A percentile compares a stretch with the other conserved stretches of the same genome.
These are phyloP conservation scores for Dreissena polymorpha DNA, from an alignment of 1,140 invertebrate species.

Conservation along the genomic window DNA sequence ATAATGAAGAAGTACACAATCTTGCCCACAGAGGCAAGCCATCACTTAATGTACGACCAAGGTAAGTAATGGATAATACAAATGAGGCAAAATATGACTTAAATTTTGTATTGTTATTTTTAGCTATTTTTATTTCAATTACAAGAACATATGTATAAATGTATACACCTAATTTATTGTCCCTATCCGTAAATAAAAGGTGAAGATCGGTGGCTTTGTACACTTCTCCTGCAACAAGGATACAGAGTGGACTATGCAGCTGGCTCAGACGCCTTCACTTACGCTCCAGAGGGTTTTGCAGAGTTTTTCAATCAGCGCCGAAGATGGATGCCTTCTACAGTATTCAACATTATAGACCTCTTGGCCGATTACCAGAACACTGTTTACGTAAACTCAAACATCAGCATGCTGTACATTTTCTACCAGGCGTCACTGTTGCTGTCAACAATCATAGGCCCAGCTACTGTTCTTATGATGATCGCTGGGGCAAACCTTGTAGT, in stretches of 20 bases:
- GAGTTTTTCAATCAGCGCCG: conserved; percentile 85
- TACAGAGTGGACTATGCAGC: conserved; percentile 99
- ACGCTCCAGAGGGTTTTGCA: conserved; percentile 87
- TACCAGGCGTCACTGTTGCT: conserved; percentile 85
- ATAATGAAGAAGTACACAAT: conserved; percentile 97
- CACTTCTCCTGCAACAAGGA: conserved; percentile 95
- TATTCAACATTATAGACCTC: conserved; percentile 85
- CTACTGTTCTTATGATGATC: conserved; percentile 83
- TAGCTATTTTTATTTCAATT: not conserved
- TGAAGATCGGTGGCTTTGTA: conserved; percentile 92
- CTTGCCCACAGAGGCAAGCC: conserved; percentile 81
- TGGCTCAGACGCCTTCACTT: conserved; percentile 98
- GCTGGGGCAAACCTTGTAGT: conserved; percentile 81
- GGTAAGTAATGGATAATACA: conserved; percentile 68
- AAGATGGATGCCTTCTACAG: conserved; percentile 85
- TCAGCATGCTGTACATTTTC: conserved; percentile 96
- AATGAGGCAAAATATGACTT: too few species aligned
- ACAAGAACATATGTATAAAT: not conserved
- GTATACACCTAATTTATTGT: not conserved
- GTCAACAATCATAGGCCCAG: conserved; percentile 81
- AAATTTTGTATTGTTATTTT: too few species aligned
- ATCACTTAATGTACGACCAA: conserved; percentile 86
- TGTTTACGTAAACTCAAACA: conserved; percentile 97
- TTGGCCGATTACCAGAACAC: conserved; percentile 82
- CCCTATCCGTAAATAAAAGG: conserved; percentile 69